These are phyloP conservation scores for Bubo blakistoni DNA, from an alignment of 2,113 vertebrate species.

Conservation along the genomic window DNA sequence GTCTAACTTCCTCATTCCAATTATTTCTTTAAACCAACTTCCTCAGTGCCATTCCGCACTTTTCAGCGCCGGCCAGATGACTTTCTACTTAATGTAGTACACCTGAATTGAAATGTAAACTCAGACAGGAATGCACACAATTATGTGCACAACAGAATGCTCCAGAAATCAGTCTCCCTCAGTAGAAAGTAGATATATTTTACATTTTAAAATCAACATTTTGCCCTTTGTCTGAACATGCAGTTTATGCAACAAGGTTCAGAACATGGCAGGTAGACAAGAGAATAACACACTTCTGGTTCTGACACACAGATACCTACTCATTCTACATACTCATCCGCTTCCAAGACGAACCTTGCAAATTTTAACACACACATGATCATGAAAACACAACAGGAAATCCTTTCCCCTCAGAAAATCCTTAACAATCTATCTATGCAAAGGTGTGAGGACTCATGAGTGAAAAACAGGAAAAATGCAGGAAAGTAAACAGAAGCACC, in stretches of 20 bases:
- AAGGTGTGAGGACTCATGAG: background rate
- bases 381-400: background rate
- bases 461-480: background rate
- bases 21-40: background rate
- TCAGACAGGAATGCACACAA: fast-evolving
- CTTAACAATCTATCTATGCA: background rate
- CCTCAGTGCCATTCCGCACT: background rate
- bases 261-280: background rate
- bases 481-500: background rate
- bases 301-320: no score
- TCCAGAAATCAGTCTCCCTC: background rate
- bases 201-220: background rate
- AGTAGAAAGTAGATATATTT: background rate
- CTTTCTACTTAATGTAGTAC: fast-evolving
- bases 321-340: background rate
- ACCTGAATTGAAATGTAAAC: background rate
- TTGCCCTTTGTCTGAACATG: background rate
- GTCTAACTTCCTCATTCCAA: background rate
- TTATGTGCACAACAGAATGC: background rate
- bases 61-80: background rate
- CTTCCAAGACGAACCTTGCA: background rate
- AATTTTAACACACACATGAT: background rate
- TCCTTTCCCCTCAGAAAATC: background rate
- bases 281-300: background rate
- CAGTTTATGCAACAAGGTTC: background rate